Base-by-base conservation (phyloP, 2,797 vertebrate species). In the Phataginus tricuspis region DNA sequence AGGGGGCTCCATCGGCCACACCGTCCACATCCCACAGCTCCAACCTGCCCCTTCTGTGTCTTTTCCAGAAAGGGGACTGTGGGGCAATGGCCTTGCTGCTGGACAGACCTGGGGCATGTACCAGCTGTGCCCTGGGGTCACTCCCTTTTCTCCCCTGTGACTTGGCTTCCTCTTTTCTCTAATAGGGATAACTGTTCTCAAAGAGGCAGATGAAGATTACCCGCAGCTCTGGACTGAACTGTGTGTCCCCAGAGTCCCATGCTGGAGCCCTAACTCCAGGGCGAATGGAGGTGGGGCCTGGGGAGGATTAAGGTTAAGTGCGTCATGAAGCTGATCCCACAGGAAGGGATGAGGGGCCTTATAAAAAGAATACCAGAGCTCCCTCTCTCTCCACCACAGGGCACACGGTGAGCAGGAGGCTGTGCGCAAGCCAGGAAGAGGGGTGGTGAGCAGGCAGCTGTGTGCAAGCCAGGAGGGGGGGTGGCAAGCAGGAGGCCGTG, bases 1-100 rank as follows among this genome's bases (percentile, higher is more conserved):
- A 4, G 7, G 29, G 2, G 37, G 49, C 92, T 55, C 1, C 4
- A 4, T 16, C 34, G 0, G 12, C 79, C 10, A 5, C 10, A 1
- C 42, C 37, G 31, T 9, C 12, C 42, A 27, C 64, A 13, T 25
- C 4, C 5, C 34, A 4, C 1, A 13, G 9, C 13, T 37, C 19
- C 18, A 8, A 4, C 5, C 69, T 0, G 10, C 25, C 49, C 45
- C 10, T 7, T 57, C 31, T 1, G 1, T 29, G 0, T 9, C 2
- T 68, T n/a, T 57, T 42, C 45, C 2, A 23, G 59, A 49, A 12
- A 10, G 9, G 0, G 2, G 21, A 9, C 5, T 16, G 14, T 0
- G 7, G 0, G 1, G n/a, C 18, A 7, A 0, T 0, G 7, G 64
- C 16, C 27, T 5, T 2, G 37, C 10, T 4, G 21, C 16, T 4